Base-by-base conservation (phyloP, 2,797 vertebrate genomes). In the Neopelma chrysocephalum region DNA sequence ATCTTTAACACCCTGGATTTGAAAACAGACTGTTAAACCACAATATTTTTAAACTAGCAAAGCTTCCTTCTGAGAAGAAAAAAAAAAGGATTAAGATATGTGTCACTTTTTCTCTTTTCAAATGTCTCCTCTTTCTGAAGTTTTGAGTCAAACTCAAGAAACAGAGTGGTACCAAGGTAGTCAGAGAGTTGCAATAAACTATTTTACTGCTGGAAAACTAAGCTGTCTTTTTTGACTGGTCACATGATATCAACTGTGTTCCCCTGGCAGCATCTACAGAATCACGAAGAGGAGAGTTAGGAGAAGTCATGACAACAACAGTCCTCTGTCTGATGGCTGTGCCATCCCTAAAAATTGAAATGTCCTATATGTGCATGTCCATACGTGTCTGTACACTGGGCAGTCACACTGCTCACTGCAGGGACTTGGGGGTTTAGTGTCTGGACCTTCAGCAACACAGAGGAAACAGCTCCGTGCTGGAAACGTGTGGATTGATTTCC, bases 241-340 rank as follows among this genome's bases (percentile, higher is more conserved):
- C 31, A 40, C 11, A 4, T 18, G 21, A 34, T 22, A 78, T 4
- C 16, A 77, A 22, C 60, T 80, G n/a, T 81, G 45, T 32, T 75
- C 40, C 71, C 17, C 27, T 45, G 19, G 50, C 18, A 93, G 65
- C 42, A 76, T 23, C 58, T 43, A 8, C 13, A 20, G 69, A 82
- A 36, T 51, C 60, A 57, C 16, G 16, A 80, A 51, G 58, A 66
- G 34, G 15, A 78, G 38, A 86, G 19, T 60, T 20, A 71, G 57
- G 73, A 72, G 42, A 34, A 78, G n/a, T 20, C 32, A 22, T 4
- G 11, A 58, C n/a, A 82, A 79, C 43, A 62, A 3, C 11, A 58
- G 42, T 29, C 22, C n/a, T 69, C 34, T 61, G 4, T 27, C 1
- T 5, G 10, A 36, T 32, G 0, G 0, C 12, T 60, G 32, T 45